Evolutionary conservation across 2,888 invertebrate genomes (phyloP).

Genomic region (Chymomyza amoena): DNA sequence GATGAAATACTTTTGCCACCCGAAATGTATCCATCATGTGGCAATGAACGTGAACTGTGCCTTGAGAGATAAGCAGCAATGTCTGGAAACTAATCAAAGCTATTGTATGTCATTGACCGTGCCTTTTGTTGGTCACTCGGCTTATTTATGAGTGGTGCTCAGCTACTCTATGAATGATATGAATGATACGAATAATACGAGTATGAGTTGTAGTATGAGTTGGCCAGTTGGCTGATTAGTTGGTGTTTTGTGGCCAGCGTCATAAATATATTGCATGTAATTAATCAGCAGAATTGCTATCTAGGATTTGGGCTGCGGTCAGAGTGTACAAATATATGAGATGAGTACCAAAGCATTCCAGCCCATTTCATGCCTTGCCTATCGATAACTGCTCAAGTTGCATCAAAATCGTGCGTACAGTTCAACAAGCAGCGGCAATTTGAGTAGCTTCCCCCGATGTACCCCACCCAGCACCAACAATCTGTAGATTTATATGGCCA

Average conservation of each 20-base stretch:
- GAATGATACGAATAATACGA: constrained; percentile 22
- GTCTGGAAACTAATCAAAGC: not conserved
- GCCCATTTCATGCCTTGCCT: not conserved
- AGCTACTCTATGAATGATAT: constrained; percentile 14
- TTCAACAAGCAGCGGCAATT: constrained; percentile 43
- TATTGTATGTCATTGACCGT: not conserved
- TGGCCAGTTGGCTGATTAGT: not conserved
- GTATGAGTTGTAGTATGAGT: constrained; percentile 21
- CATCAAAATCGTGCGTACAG: constrained; percentile 42
- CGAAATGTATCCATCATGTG: not conserved
- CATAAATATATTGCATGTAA: constrained; percentile 64
- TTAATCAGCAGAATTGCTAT: constrained; percentile 51
- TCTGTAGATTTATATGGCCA: not conserved
- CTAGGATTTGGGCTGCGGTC: constrained; percentile 20
- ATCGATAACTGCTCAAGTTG: constrained; percentile 47
- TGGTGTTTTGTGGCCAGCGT: constrained; percentile 31
- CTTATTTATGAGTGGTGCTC: not conserved
- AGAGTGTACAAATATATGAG: constrained; percentile 4
- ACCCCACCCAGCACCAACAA: not conserved
- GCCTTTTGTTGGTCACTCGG: not conserved
- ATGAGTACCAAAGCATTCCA: not conserved
- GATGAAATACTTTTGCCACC: not conserved
- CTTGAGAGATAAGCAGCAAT: not conserved
- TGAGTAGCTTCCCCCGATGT: constrained; percentile 14
- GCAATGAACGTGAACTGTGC: not conserved